These are phyloP conservation scores for Ictalurus punctatus DNA, from an alignment of 2,113 vertebrate genomes.

Conservation along the genomic window DNA sequence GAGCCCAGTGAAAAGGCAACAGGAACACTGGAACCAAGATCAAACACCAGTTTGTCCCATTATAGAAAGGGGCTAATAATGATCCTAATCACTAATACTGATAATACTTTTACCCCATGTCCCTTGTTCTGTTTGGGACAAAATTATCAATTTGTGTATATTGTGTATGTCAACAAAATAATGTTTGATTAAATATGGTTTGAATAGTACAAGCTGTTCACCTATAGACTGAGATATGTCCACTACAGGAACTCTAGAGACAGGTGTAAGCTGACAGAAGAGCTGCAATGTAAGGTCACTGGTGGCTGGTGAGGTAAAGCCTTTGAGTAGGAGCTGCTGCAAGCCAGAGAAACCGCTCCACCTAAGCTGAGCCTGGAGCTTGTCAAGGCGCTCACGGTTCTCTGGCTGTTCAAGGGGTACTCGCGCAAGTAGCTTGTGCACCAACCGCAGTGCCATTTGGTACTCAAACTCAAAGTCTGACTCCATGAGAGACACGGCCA, in stretches of 20 bases:
- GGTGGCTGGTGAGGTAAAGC: constrained; percentile 93
- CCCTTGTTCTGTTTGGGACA: not conserved
- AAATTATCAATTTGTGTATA: not conserved
- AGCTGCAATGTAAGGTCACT: constrained; percentile 93
- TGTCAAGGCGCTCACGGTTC: constrained; percentile 94
- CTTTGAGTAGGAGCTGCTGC: constrained; percentile 94
- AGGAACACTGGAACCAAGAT: not conserved
- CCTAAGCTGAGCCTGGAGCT: constrained; percentile 91
- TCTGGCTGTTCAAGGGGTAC: constrained; percentile 92
- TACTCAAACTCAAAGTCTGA: constrained; percentile 99
- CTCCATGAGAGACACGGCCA: constrained; percentile 95
- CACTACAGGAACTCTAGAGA: constrained; percentile 92
- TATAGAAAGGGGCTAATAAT: not conserved
- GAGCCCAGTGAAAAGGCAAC: not conserved
- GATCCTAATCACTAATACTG: not conserved
- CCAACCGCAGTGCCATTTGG: constrained; percentile 89
- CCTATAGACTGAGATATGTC: constrained; percentile 96
- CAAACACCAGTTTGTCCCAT: not conserved
- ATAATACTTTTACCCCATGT: not conserved
- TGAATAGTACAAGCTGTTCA: constrained; percentile 57
- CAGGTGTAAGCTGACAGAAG: constrained; percentile 92
- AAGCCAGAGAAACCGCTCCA: constrained; percentile 96
- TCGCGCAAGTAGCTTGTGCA: constrained; percentile 90
- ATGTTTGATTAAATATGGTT: not conserved
- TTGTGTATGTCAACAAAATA: not conserved